These are phyloP conservation scores for Phanerotoma sp. DNA, from an alignment of 2,888 invertebrate species.

Conservation along the genomic window DNA sequence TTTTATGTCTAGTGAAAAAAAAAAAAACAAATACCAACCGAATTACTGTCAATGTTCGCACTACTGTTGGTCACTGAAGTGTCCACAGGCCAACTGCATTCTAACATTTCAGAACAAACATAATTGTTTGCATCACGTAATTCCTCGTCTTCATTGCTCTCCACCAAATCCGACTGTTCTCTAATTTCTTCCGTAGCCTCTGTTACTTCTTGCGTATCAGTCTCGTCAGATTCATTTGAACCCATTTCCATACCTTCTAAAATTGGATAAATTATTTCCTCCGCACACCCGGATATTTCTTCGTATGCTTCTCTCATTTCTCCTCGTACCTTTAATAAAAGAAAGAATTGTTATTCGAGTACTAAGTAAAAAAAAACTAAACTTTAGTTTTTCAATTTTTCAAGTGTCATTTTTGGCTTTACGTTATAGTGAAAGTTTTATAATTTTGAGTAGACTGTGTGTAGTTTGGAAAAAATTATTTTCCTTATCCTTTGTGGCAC, in stretches of 20 bases:
- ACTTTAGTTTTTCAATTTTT: too few relatives aligned
- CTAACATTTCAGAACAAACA: constrained; percentile 61
- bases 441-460: too few relatives aligned
- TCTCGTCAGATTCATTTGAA: constrained; percentile 42
- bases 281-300: constrained; percentile 53
- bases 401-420: too few relatives aligned
- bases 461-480: too few relatives aligned
- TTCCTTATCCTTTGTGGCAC: too few relatives aligned
- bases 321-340: constrained; percentile 45
- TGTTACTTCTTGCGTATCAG: constrained; percentile 37
- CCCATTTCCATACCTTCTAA: constrained; percentile 53
- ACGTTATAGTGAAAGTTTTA: too few relatives aligned
- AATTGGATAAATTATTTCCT: constrained; percentile 55
- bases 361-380: too few relatives aligned
- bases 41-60: constrained; percentile 33
- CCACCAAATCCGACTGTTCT: constrained; percentile 41
- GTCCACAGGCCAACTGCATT: constrained; percentile 51
- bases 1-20: too few relatives aligned
- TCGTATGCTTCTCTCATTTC: constrained; percentile 55
- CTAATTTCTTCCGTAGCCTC: constrained; percentile 37
- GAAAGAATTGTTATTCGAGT: too few relatives aligned
- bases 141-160: constrained; percentile 60
- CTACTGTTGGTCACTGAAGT: constrained; percentile 43
- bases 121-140: constrained; percentile 80
- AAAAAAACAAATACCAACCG: constrained; percentile 33